Percentiles rank a stretch among this genome's conserved stretches.
phyloP scores from a whole-genome alignment of 2,888 invertebrate species.

The Metalampra italica region DNA sequence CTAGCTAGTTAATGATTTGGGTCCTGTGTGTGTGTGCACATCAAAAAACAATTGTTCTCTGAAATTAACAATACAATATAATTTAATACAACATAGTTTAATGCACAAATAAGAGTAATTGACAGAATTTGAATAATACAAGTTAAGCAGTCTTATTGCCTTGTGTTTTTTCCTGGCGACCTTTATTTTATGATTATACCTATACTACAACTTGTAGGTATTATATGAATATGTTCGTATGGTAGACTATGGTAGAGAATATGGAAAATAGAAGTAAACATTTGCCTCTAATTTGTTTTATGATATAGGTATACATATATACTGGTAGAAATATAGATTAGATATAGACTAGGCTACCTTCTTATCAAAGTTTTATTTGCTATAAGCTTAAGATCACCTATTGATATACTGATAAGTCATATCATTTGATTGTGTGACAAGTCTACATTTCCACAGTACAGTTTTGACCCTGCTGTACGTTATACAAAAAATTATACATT shows the following conservation, averaged over 20 bases:
- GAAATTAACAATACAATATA: too few relatives aligned
- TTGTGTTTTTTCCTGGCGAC: too few relatives aligned
- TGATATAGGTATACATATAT: conserved; percentile 28
- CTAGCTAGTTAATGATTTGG: too few relatives aligned
- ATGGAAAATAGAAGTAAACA: neutral
- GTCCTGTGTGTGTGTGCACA: too few relatives aligned
- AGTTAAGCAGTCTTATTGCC: too few relatives aligned
- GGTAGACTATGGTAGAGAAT: neutral
- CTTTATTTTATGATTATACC: too few relatives aligned
- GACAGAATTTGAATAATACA: too few relatives aligned
- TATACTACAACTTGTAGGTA: too few relatives aligned
- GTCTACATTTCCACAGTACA: conserved; percentile 44
- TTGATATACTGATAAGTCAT: conserved; percentile 66
- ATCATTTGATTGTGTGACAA: conserved; percentile 48
- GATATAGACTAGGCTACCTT: conserved; percentile 56
- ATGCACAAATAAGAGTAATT: too few relatives aligned
- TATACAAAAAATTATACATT: conserved; percentile 26
- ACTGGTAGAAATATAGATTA: conserved; percentile 56
- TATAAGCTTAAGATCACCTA: conserved; percentile 67
- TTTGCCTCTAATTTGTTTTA: conserved; percentile 18
- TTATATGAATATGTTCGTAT: neutral
- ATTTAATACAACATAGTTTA: too few relatives aligned
- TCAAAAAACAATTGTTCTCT: too few relatives aligned
- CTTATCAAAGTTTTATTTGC: conserved; percentile 70
- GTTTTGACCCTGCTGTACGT: conserved; percentile 46